Conservation (phyloP, 30 jellyfish, hydroid and myxozoan genomes). For the Hydra vulgaris region DNA sequence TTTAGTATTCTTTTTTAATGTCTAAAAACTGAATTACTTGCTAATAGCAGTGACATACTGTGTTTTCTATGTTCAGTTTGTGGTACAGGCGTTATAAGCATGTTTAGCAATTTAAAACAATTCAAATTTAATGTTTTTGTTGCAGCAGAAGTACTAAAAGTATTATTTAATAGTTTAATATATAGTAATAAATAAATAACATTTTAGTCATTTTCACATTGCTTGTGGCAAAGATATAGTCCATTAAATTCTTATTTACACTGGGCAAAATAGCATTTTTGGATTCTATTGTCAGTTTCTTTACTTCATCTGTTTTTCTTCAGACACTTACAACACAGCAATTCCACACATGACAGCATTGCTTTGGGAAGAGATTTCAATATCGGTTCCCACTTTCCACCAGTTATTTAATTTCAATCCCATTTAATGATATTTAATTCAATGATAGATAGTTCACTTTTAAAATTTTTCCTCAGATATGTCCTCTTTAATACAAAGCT, state of each 20-base stretch:
- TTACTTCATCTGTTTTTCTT: background rate
- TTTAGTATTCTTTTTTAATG: too few relatives aligned
- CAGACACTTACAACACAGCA: background rate
- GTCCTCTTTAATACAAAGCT: background rate
- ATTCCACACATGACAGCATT: background rate
- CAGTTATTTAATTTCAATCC: background rate
- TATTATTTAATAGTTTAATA: too few relatives aligned
- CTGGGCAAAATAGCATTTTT: background rate
- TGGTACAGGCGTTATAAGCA: too few relatives aligned
- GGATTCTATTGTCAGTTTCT: background rate
- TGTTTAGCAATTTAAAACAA: too few relatives aligned
- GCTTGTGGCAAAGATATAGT: background rate
- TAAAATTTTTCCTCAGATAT: background rate
- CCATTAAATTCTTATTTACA: background rate
- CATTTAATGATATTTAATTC: too few relatives aligned
- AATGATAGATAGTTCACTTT: background rate
- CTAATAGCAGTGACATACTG: too few relatives aligned
- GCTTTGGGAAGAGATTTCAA: background rate
- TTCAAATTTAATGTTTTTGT: background rate
- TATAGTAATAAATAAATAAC: too few relatives aligned
- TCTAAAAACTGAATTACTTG: too few relatives aligned
- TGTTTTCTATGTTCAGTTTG: too few relatives aligned
- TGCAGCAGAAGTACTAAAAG: background rate
- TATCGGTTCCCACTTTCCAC: background rate
- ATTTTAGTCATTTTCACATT: background rate